Evolutionary conservation across 2,797 vertebrate genomes (phyloP), one percentile per base, ranked within the genome.

Genomic region (Semaprochilodus insignis): DNA sequence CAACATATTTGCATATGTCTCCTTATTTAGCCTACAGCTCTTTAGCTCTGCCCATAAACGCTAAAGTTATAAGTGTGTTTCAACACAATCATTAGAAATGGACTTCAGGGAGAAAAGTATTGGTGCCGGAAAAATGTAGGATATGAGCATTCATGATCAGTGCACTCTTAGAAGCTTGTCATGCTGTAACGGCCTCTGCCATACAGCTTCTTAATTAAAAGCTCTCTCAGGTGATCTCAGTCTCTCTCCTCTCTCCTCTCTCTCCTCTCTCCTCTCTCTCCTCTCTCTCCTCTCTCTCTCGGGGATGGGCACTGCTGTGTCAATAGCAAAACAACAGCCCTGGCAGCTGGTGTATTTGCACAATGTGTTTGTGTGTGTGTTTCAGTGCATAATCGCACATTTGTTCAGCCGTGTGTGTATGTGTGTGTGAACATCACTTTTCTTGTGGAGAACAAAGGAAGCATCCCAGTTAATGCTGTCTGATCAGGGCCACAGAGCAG

Each of bases 291-390:
- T 85, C 23, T 36, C 59, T 76, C 90, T 90, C 93, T 85, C 83
- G 87, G 85, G 92, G 87, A 85, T 74, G 54, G 55, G 55, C 72
- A 59, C 84, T 81, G 79, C 88, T 89, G 84, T 88, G 80, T 87
- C 87, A 91, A 88, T 88, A 91, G 89, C 93, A 93, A 88, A 91
- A 94, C 91, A 90, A 90, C 87, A 94, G 89, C 91, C 71, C 59
- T 81, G 81, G 82, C 87, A 94, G 92, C 94, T 94, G 93, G 91
- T 92, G 85, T 88, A 80, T 89, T 87, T 63, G 87, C 81, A 87
- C 81, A 70, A 75, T 85, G 17, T 85, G 79, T 85, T 74, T 85
- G 83, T 86, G 86, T 83, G 85, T 89, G 89, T 85, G 17, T 85
- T 88, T 76, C 67, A 36, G 80, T 63, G 76, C 67, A 88, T 88